These are phyloP conservation scores for Macrotus californicus DNA, from an alignment of 2,113 vertebrate genomes.

Conservation along the genomic window DNA sequence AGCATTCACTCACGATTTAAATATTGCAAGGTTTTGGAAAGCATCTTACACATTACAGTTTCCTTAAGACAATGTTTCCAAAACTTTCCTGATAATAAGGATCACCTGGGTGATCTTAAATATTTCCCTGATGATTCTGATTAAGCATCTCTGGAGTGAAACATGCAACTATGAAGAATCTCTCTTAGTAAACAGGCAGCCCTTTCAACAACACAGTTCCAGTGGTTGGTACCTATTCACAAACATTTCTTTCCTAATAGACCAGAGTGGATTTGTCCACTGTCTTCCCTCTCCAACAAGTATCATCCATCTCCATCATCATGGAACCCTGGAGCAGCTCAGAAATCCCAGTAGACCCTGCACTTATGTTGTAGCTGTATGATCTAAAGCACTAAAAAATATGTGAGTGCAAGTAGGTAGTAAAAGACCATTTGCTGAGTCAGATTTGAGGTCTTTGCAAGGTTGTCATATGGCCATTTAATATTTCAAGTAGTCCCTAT, in stretches of 20 bases:
- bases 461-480: not conserved
- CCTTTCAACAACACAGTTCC: not conserved
- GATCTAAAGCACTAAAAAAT: conserved; percentile 23
- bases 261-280: too few species aligned
- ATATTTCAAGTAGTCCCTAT: not conserved
- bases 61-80: not conserved
- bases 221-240: not conserved
- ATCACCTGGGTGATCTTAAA: not conserved
- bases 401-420: not conserved
- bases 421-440: conserved; percentile 6
- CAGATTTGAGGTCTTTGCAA: not conserved
- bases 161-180: not conserved
- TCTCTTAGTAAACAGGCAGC: not conserved
- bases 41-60: not conserved
- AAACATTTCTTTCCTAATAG: not conserved
- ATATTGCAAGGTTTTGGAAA: not conserved
- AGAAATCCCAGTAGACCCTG: not conserved
- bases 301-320: not conserved
- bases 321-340: not conserved
- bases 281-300: not conserved
- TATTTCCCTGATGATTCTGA: not conserved
- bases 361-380: not conserved
- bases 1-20: not conserved
- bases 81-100: not conserved
- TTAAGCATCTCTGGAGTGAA: not conserved